A percentile compares a stretch with the other conserved stretches of the same genome.
phyloP scores from a whole-genome alignment of 2,888 invertebrate species.

The Acheta domesticus region DNA sequence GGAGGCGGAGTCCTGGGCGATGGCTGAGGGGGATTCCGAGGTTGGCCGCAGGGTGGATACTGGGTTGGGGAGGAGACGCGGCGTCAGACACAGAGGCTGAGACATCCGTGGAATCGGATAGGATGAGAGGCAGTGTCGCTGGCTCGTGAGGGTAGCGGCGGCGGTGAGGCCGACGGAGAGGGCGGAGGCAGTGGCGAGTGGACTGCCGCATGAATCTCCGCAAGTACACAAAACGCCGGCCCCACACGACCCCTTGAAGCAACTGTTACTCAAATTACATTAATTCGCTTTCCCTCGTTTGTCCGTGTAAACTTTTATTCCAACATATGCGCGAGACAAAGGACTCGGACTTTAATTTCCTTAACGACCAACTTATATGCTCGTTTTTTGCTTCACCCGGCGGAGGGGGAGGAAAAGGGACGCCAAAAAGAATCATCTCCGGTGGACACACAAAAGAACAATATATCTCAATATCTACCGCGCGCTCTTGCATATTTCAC shows the following conservation, averaged over 20 bases:
- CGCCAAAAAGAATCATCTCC: not conserved
- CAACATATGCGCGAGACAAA: not conserved
- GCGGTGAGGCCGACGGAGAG: not conserved
- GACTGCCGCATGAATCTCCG: not conserved
- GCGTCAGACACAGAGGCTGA: too few species aligned
- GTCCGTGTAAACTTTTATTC: not conserved
- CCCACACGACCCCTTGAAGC: not conserved
- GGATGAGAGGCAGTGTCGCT: too few species aligned
- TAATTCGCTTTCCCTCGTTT: not conserved
- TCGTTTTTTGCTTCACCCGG: not conserved
- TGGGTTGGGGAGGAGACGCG: too few species aligned
- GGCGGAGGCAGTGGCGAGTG: not conserved
- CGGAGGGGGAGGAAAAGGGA: not conserved
- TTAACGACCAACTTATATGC: conserved; percentile 9
- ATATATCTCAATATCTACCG: conserved; percentile 5
- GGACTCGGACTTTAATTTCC: not conserved
- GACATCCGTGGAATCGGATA: too few species aligned
- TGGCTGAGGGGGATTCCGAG: too few species aligned
- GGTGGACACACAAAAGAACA: not conserved
- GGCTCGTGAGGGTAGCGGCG: too few species aligned
- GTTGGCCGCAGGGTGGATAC: too few species aligned
- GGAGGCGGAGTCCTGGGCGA: too few species aligned
- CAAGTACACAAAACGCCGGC: too few species aligned
- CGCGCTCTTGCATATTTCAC: not conserved
- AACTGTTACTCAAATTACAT: conserved; percentile 18